Conservation (phyloP, 2,888 invertebrate species). For the Rosalia funebris region DNA sequence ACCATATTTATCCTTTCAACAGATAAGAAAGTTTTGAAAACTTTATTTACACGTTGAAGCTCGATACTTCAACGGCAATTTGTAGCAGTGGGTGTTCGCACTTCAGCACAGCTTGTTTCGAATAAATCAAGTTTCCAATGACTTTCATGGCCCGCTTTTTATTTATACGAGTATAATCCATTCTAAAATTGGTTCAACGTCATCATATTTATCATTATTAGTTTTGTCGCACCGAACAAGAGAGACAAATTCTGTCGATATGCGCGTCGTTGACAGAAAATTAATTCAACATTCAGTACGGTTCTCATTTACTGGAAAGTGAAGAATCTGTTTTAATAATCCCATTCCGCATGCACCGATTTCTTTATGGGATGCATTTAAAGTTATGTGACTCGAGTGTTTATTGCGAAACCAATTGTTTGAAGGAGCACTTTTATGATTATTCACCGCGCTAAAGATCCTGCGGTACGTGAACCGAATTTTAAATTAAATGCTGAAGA, state of each 20-base stretch:
- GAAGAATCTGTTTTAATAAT: constrained; percentile 33
- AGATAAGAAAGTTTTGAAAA: constrained; percentile 37
- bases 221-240: constrained; percentile 18
- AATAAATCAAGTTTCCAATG: constrained; percentile 50
- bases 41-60: constrained; percentile 33
- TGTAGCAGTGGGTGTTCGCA: constrained; percentile 53
- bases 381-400: constrained; percentile 38
- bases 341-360: constrained; percentile 24
- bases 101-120: constrained; percentile 48
- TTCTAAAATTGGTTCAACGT: constrained; percentile 35
- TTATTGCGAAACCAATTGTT: constrained; percentile 34
- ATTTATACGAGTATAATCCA: constrained; percentile 34
- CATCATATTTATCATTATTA: constrained; percentile 36
- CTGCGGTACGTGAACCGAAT: constrained; percentile 30
- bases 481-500: too few species aligned
- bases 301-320: constrained; percentile 9
- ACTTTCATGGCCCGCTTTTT: constrained; percentile 40
- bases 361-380: constrained; percentile 36
- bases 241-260: not conserved
- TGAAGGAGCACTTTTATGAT: constrained; percentile 26
- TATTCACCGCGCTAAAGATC: constrained; percentile 24
- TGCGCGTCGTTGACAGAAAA: not conserved
- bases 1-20: constrained; percentile 25
- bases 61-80: constrained; percentile 37
- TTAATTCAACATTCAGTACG: constrained; percentile 19